Percentiles rank a stretch among this genome's conserved stretches.
Conservation (phyloP, 2,113 vertebrate genomes). For the Serilophus lunatus region DNA sequence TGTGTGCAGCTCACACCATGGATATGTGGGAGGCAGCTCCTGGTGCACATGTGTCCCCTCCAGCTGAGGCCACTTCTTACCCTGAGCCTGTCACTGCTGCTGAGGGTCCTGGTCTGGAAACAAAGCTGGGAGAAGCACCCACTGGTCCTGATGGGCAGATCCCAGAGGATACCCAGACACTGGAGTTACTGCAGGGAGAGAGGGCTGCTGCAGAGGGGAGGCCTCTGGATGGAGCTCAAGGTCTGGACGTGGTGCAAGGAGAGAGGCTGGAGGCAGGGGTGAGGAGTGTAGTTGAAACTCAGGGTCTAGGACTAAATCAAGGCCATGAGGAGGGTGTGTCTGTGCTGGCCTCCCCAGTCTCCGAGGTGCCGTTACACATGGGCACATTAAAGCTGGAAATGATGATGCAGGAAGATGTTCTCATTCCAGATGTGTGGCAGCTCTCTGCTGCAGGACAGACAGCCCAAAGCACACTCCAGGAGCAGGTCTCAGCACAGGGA, state of each 20-base stretch:
- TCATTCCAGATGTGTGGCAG: slow-evolving; percentile 14
- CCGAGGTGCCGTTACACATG: rapidly evolving
- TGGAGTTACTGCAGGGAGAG: not conserved
- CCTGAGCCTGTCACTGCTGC: not conserved
- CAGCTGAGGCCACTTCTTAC: rapidly evolving
- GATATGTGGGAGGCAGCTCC: rapidly evolving
- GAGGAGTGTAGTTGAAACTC: rapidly evolving
- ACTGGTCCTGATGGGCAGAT: not conserved
- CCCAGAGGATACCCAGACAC: not conserved
- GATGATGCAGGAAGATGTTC: slow-evolving; percentile 21
- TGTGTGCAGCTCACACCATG: rapidly evolving
- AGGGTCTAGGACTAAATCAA: not conserved
- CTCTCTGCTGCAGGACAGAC: not conserved
- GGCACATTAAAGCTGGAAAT: not conserved
- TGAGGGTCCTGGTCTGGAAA: not conserved
- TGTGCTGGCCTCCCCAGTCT: rapidly evolving
- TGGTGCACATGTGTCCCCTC: not conserved
- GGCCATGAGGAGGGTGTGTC: rapidly evolving
- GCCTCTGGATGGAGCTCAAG: not conserved
- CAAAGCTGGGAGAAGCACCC: not conserved
- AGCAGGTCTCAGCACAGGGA: slow-evolving; percentile 5
- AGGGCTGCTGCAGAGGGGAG: not conserved
- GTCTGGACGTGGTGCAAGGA: not conserved
- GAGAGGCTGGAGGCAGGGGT: not conserved
- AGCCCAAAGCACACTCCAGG: not conserved